A percentile compares a stretch with the other conserved stretches of the same genome.
These are phyloP conservation scores for Dorcus hopei DNA, from an alignment of 2,888 invertebrate species.

Conservation along the genomic window DNA sequence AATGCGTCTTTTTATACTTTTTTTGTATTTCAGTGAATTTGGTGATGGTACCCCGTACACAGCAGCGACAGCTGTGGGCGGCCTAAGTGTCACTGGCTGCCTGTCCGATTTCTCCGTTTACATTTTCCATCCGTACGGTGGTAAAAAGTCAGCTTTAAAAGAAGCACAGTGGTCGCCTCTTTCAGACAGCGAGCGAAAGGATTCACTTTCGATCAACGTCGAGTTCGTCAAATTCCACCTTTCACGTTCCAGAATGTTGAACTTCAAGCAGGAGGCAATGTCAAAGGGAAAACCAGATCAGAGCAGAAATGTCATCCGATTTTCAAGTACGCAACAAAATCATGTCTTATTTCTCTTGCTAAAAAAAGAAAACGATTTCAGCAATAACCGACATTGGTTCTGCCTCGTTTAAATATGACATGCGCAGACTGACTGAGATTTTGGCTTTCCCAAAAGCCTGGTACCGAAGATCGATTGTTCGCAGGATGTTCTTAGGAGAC, in stretches of 20 bases:
- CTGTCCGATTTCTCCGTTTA: slow-evolving; percentile 96
- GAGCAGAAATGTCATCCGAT: slow-evolving; percentile 56
- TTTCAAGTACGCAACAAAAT: slow-evolving; percentile 18
- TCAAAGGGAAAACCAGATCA: slow-evolving; percentile 56
- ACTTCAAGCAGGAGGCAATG: slow-evolving; percentile 63
- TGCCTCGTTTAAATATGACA: slow-evolving; percentile 97
- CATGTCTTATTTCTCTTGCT: neutral
- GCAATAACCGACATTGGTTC: slow-evolving; percentile 94
- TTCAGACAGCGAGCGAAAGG: slow-evolving; percentile 86
- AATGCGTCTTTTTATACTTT: neutral
- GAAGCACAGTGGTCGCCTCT: slow-evolving; percentile 85
- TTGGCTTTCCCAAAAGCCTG: slow-evolving; percentile 98
- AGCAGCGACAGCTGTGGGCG: slow-evolving; percentile 72
- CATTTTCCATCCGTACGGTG: slow-evolving; percentile 97
- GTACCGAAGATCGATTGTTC: slow-evolving; percentile 92
- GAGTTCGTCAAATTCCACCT: slow-evolving; percentile 96
- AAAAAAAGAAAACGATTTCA: slow-evolving; percentile 39
- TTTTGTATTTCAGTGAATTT: slow-evolving; percentile 52
- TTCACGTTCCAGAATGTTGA: slow-evolving; percentile 84
- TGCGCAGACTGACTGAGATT: slow-evolving; percentile 95
- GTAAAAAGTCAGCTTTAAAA: slow-evolving; percentile 75
- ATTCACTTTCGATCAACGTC: slow-evolving; percentile 93
- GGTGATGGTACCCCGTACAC: slow-evolving; percentile 49
- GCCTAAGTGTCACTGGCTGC: slow-evolving; percentile 92
- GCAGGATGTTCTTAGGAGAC: slow-evolving; percentile 91